Conservation (phyloP, 2,888 invertebrate genomes). For the Polydesmus complanatus region DNA sequence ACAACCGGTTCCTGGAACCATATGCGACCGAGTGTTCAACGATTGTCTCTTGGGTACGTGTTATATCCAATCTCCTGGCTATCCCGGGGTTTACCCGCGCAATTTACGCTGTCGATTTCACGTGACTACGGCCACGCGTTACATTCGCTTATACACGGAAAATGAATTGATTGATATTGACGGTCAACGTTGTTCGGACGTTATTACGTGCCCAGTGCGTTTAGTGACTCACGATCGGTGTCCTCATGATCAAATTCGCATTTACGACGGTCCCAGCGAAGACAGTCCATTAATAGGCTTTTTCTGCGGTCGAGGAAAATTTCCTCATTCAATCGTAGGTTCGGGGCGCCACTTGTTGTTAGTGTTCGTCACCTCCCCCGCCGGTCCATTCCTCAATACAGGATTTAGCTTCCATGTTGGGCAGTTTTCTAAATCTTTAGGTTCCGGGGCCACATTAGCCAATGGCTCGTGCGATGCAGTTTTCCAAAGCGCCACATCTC, state of each 20-base stretch:
- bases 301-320: slow-evolving; percentile 64
- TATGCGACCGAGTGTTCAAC: slow-evolving; percentile 73
- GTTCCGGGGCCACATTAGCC: slow-evolving; percentile 16
- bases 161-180: slow-evolving; percentile 89
- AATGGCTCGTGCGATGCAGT: slow-evolving; percentile 17
- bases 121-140: slow-evolving; percentile 48
- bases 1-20: slow-evolving; percentile 50
- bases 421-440: slow-evolving; percentile 14
- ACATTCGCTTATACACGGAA: slow-evolving; percentile 56
- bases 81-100: slow-evolving; percentile 80
- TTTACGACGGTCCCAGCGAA: slow-evolving; percentile 81
- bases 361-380: slow-evolving; percentile 27
- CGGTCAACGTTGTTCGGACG: slow-evolving; percentile 83
- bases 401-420: slow-evolving; percentile 92
- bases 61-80: slow-evolving; percentile 85
- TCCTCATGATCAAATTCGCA: slow-evolving; percentile 75
- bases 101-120: slow-evolving; percentile 82
- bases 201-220: slow-evolving; percentile 86
- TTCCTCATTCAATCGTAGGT: slow-evolving; percentile 84
- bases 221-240: slow-evolving; percentile 49
- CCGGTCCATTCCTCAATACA: slow-evolving; percentile 63
- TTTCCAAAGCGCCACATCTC: slow-evolving; percentile 14
- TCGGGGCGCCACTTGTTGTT: slow-evolving; percentile 44
- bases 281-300: slow-evolving; percentile 66
- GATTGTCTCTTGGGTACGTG: slow-evolving; percentile 82